Conservation (phyloP, 2,113 vertebrate species). For the Pteronura brasiliensis region DNA sequence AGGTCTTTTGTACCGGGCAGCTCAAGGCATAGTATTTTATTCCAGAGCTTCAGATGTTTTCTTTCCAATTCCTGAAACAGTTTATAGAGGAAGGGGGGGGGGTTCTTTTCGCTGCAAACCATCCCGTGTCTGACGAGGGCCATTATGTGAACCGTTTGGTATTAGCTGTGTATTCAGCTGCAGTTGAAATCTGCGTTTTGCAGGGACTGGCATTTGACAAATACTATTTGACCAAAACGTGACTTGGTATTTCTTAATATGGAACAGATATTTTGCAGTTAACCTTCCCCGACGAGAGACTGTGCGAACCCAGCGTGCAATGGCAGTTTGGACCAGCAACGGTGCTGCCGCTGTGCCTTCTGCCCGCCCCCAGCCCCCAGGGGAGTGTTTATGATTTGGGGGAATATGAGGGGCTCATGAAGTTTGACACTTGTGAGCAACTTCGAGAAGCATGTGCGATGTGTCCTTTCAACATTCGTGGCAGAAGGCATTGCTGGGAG, state of each 20-base stretch:
- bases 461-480: constrained; percentile 21
- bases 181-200: constrained; percentile 72
- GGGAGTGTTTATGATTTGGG: constrained; percentile 41
- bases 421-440: constrained; percentile 15
- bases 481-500: constrained; percentile 33
- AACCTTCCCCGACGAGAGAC: constrained; percentile 72
- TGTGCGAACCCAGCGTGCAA: constrained; percentile 65
- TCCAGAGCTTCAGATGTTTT: constrained; percentile 60
- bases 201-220: constrained; percentile 79
- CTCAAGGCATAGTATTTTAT: constrained; percentile 57
- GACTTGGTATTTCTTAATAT: constrained; percentile 82
- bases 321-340: constrained; percentile 60
- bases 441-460: not conserved
- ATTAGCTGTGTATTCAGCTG: constrained; percentile 72
- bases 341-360: not conserved
- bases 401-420: not conserved
- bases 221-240: constrained; percentile 80
- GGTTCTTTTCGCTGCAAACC: constrained; percentile 55
- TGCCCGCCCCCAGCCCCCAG: not conserved
- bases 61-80: constrained; percentile 64
- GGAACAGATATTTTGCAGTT: constrained; percentile 79
- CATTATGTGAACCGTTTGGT: constrained; percentile 61
- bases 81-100: constrained; percentile 54
- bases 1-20: constrained; percentile 63
- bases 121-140: constrained; percentile 33